phyloP scores from a whole-genome alignment of 2,797 vertebrate species.

The Silurus lanzhouensis region DNA sequence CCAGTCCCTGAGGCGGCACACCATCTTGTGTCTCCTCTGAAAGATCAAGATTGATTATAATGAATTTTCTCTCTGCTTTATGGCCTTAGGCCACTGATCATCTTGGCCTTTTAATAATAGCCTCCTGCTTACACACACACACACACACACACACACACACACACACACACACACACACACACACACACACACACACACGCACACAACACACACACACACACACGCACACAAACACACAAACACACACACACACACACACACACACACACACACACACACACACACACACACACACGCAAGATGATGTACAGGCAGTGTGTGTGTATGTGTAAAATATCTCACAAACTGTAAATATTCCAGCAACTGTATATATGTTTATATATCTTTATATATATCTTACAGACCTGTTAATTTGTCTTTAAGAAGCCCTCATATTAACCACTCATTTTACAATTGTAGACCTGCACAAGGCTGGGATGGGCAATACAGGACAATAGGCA shows the following conservation, averaged over 20 bases:
- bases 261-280: constrained; percentile 36
- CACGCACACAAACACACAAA: too few relatives aligned
- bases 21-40: constrained; percentile 5
- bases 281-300: background rate
- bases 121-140: constrained; percentile 36
- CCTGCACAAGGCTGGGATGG: too few relatives aligned
- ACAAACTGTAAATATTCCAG: too few relatives aligned
- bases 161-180: too few relatives aligned
- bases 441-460: too few relatives aligned
- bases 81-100: constrained; percentile 31
- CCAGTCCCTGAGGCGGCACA: constrained; percentile 6
- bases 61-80: constrained; percentile 27
- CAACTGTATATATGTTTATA: too few relatives aligned
- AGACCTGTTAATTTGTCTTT: too few relatives aligned
- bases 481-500: too few relatives aligned
- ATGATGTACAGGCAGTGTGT: too few relatives aligned
- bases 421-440: too few relatives aligned
- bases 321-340: too few relatives aligned
- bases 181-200: constrained; percentile 30
- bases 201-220: background rate
- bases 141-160: constrained; percentile 17
- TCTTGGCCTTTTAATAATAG: constrained; percentile 39
- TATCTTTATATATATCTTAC: too few relatives aligned
- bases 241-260: constrained; percentile 7
- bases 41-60: constrained; percentile 39